Conservation (phyloP, 2,888 invertebrate species). For the Nomada lathburiana region DNA sequence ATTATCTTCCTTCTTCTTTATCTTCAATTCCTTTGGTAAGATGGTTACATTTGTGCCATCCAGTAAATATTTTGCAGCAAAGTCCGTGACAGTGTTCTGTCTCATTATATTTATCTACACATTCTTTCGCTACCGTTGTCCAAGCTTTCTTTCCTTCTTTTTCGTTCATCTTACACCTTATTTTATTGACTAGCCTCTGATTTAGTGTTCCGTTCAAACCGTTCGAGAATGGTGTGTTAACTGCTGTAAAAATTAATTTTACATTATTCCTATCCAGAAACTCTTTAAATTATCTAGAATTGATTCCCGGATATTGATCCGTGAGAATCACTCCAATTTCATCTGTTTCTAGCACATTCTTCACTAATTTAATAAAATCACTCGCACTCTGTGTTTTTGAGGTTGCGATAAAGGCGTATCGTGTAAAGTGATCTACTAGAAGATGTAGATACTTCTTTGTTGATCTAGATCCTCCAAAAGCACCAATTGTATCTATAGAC, state of each 20-base stretch:
- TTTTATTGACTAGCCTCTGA: neutral
- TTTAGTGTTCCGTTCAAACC: too few species aligned
- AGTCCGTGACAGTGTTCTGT: conserved; percentile 73
- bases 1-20: neutral
- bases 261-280: conserved; percentile 50
- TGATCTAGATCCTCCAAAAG: neutral
- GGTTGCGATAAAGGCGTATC: neutral
- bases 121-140: conserved; percentile 34
- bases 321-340: too few species aligned
- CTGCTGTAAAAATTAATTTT: neutral
- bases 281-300: neutral
- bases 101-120: conserved; percentile 72
- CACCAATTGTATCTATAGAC: neutral
- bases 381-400: neutral
- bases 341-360: too few species aligned
- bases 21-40: neutral
- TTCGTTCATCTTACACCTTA: neutral
- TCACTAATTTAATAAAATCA: neutral
- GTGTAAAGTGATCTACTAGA: neutral
- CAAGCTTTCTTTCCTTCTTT: neutral
- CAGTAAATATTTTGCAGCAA: conserved; percentile 71
- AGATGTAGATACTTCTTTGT: neutral
- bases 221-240: too few species aligned
- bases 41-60: conserved; percentile 54
- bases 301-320: neutral